These are phyloP conservation scores for Festucalex cinctus DNA, from an alignment of 2,113 vertebrate species.

Conservation along the genomic window DNA sequence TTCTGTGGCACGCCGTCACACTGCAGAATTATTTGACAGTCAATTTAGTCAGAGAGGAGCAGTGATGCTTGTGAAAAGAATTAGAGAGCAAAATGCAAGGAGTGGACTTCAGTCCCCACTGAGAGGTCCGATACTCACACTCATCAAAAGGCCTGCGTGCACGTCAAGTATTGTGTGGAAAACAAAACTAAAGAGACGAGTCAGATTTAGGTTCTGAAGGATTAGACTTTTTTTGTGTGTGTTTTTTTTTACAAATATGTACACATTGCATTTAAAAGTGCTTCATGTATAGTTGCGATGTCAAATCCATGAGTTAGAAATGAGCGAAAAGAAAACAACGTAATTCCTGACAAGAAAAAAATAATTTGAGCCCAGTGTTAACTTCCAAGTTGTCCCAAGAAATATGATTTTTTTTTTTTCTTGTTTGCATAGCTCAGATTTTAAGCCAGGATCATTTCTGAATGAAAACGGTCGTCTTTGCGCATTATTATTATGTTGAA, in stretches of 20 bases:
- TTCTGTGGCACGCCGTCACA: neutral
- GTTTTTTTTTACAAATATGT: neutral
- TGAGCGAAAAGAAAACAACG: neutral
- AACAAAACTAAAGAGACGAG: neutral
- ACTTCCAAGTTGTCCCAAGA: neutral
- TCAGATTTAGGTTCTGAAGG: neutral
- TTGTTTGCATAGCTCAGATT: constrained; percentile 1
- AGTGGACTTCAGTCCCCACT: constrained; percentile 7
- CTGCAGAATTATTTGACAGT: constrained; percentile 19
- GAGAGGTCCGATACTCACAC: neutral
- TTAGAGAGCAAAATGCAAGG: constrained; percentile 4
- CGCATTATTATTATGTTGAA: too few species aligned
- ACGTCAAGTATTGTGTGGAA: neutral
- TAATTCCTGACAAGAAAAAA: neutral
- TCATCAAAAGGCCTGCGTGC: neutral
- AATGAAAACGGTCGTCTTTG: too few species aligned
- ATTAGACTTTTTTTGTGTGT: too few species aligned
- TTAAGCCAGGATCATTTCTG: neutral
- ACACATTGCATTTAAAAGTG: neutral
- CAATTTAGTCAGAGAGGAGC: neutral
- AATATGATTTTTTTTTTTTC: neutral
- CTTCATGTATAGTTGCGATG: neutral
- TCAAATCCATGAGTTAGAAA: neutral
- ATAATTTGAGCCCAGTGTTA: neutral
- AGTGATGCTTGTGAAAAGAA: neutral